These are phyloP conservation scores for Phymastichus coffea DNA, from an alignment of 1,140 invertebrate genomes.

Conservation along the genomic window DNA sequence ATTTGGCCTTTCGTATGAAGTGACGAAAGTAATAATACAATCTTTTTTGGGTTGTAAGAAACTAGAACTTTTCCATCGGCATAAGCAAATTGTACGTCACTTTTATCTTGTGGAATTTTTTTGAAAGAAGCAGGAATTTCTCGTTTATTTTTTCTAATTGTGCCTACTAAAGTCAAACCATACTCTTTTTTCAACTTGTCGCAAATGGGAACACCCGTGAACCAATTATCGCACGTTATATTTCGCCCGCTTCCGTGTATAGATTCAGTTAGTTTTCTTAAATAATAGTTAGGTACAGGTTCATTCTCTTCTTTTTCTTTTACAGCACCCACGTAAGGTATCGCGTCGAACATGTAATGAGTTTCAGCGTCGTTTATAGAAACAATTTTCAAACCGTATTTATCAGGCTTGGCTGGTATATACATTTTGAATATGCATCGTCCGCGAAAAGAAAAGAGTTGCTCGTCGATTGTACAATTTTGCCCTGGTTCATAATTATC, in stretches of 20 bases:
- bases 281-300: neutral
- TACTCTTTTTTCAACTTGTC: slow-evolving; percentile 36
- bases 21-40: slow-evolving; percentile 44
- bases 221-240: slow-evolving; percentile 49
- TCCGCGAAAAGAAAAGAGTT: no score
- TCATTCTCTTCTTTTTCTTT: neutral
- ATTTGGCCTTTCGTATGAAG: no score
- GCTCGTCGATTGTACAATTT: slow-evolving; percentile 48
- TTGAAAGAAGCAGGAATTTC: slow-evolving; percentile 43
- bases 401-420: no score
- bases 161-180: slow-evolving; percentile 49
- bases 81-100: slow-evolving; percentile 35
- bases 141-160: no score
- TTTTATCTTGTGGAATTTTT: neutral
- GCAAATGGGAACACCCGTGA: slow-evolving; percentile 44
- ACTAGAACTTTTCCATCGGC: slow-evolving; percentile 39
- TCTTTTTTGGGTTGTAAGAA: slow-evolving; percentile 44
- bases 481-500: slow-evolving; percentile 34
- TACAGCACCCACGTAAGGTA: no score
- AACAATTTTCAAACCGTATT: no score
- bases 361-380: slow-evolving; percentile 19
- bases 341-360: slow-evolving; percentile 11
- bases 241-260: slow-evolving; percentile 40
- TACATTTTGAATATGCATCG: slow-evolving; percentile 49
- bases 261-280: slow-evolving; percentile 34